Base-by-base conservation (phyloP, 2,888 invertebrate species). In the Trachelus stipa region DNA sequence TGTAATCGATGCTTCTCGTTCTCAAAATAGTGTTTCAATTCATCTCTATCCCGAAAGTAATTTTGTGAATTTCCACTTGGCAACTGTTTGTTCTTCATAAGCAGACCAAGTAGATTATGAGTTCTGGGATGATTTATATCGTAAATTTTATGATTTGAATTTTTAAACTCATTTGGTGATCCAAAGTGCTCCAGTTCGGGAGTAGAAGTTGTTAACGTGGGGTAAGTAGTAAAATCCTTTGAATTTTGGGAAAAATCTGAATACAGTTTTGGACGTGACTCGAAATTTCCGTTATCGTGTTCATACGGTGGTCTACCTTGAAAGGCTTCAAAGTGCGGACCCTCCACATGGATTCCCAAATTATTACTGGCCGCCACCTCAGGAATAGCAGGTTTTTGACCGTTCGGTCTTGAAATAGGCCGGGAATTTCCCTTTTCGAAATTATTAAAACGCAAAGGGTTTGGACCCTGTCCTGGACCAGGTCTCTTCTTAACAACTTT, bases 11-110 rank as follows among this genome's bases (percentile, higher is more conserved):
- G 84, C 76, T 84, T 87, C 23, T 89, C 88, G 1, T 85, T 83
- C 4, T 89, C 87, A 37, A 87, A 85, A 73, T 83, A 85, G 68
- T 87, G 81, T 9, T 81, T 80, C 12, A 86, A 68, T 6, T 88
- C 87, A 31, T 85, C 85, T 31, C 83, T 81, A n/a, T 88, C 83
- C 4, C 80, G 83, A n/a, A 86, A 84, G 30, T 11, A 56, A 68
- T 77, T 87, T 9, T 83, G 83, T 4, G 80, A n/a, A 3, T 76
- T 79, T 3, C 90, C 88, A 0, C 33, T 31, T 0, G 91, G 91
- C 4, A 91, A 76, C 34, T 88, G 88, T 40, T 89, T 90, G 76
- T 89, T 91, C 78, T 91, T 91, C 90, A 91, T 91, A n/a, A 91
- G 75, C 2, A 90, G 76, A 1, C 91, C 90, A 4, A 90, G 77